Conservation (phyloP, 1,140 invertebrate species). For the Lucilia sericata region DNA sequence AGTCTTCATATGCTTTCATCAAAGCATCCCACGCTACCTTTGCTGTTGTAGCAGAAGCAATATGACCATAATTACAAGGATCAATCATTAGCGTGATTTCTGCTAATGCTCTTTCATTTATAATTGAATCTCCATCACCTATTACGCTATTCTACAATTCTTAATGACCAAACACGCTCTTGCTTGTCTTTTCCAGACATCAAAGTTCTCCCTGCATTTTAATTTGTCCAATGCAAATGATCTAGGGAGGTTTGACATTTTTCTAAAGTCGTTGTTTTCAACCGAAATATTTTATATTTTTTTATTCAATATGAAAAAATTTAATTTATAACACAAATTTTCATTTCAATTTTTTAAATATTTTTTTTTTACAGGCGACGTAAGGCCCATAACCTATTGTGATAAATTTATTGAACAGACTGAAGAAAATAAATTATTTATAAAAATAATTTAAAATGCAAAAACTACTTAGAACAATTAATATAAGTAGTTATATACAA, state of each 20-base stretch:
- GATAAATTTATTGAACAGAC: no score
- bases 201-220: constrained; percentile 41
- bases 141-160: neutral
- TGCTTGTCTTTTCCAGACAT: neutral
- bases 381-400: no score
- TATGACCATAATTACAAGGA: constrained; percentile 31
- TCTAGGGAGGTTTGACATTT: neutral
- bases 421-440: no score
- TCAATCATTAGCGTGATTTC: constrained; percentile 45
- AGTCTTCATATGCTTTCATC: constrained; percentile 53
- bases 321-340: no score
- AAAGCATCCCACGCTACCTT: constrained; percentile 56
- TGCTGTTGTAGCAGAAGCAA: constrained; percentile 45
- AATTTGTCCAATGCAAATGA: constrained; percentile 33
- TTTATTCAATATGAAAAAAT: no score
- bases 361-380: no score
- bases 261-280: no score
- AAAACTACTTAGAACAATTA: no score
- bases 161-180: constrained; percentile 42
- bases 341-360: no score
- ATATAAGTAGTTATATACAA: no score
- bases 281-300: no score
- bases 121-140: neutral
- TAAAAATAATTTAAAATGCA: no score
- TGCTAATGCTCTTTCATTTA: constrained; percentile 33